phyloP scores from a whole-genome alignment of 2,797 vertebrate genomes.

The Mormyrops attenuatus region DNA sequence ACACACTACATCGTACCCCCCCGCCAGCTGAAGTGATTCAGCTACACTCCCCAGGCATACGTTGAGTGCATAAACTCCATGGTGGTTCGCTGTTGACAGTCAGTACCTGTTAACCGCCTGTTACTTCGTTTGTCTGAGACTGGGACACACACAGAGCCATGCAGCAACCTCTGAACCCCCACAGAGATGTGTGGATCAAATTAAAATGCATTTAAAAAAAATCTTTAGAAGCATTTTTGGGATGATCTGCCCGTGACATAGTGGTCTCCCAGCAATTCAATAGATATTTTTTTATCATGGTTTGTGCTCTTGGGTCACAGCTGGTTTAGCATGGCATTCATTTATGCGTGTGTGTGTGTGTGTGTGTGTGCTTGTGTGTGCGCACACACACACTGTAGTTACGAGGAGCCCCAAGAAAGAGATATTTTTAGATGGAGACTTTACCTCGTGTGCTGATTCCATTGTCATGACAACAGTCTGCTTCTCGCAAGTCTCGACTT shows the following conservation, averaged over 20 bases:
- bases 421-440: slow-evolving; percentile 28
- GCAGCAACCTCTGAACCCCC: background rate
- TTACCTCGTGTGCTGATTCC: slow-evolving; percentile 22
- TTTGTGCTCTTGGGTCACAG: background rate
- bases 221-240: background rate
- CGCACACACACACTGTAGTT: background rate
- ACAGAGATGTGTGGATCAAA: background rate
- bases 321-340: background rate
- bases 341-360: background rate
- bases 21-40: background rate
- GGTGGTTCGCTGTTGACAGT: background rate
- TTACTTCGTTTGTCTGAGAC: background rate
- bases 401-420: slow-evolving; percentile 10
- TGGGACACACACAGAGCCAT: background rate
- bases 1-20: background rate
- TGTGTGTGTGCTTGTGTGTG: background rate
- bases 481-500: background rate
- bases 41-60: background rate
- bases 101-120: background rate
- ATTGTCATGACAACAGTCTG: slow-evolving; percentile 27
- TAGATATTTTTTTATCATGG: background rate
- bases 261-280: background rate
- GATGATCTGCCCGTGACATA: background rate
- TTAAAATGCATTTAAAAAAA: slow-evolving; percentile 1
- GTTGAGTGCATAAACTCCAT: background rate